Conservation (phyloP, 2,888 invertebrate genomes). For the Mesoligia furuncula region DNA sequence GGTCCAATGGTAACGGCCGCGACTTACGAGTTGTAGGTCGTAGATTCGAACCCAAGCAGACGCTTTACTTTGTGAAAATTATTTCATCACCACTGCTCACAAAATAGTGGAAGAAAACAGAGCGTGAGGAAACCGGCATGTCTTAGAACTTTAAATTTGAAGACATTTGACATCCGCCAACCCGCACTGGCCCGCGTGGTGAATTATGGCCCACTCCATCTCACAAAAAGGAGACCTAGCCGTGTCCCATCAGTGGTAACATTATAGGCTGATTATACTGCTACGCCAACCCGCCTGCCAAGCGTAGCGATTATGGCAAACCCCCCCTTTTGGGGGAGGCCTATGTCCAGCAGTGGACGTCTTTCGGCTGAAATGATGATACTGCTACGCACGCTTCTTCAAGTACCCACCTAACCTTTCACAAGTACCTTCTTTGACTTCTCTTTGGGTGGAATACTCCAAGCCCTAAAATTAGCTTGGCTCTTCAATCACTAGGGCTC, state of each 20-base stretch:
- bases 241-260: neutral
- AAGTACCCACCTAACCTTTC: slow-evolving; percentile 22
- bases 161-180: neutral
- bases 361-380: too few relatives aligned
- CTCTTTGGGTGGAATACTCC: slow-evolving; percentile 34
- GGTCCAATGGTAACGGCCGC: too few relatives aligned
- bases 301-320: too few relatives aligned
- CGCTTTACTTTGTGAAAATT: too few relatives aligned
- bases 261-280: neutral
- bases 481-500: slow-evolving; percentile 54
- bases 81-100: too few relatives aligned
- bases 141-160: neutral
- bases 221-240: neutral
- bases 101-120: neutral
- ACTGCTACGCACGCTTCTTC: neutral
- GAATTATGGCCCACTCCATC: neutral
- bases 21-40: too few relatives aligned
- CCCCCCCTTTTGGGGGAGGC: too few relatives aligned
- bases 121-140: neutral
- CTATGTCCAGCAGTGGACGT: too few relatives aligned
- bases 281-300: too few relatives aligned
- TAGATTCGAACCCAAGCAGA: too few relatives aligned
- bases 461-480: slow-evolving; percentile 47
- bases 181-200: neutral
- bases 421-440: slow-evolving; percentile 34